phyloP scores from a whole-genome alignment of 2,113 vertebrate genomes.

The Mus spicilegus region DNA sequence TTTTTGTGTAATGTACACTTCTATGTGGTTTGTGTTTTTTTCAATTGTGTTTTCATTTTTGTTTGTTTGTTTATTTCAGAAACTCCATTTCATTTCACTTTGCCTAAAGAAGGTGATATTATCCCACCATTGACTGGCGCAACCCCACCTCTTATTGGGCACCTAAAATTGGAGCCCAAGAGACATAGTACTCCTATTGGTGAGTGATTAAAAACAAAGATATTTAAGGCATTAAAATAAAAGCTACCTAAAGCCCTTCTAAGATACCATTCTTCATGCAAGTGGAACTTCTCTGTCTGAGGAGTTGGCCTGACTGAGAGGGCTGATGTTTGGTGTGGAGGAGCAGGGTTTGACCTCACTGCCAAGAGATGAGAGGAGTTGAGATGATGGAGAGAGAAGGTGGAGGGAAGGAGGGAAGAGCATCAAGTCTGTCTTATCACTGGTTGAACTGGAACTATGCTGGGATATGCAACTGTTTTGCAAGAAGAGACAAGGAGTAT shows the following conservation, averaged over 20 bases:
- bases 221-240: slow-evolving; percentile 53
- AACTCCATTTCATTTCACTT: slow-evolving; percentile 92
- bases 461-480: neutral
- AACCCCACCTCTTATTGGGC: slow-evolving; percentile 92
- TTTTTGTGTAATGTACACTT: slow-evolving; percentile 57
- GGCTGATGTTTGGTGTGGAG: slow-evolving; percentile 55
- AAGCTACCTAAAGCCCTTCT: slow-evolving; percentile 33
- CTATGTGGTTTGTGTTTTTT: slow-evolving; percentile 50
- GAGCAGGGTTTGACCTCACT: slow-evolving; percentile 32
- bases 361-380: neutral
- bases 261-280: slow-evolving; percentile 49
- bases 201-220: slow-evolving; percentile 84
- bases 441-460: slow-evolving; percentile 16
- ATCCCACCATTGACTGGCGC: slow-evolving; percentile 89
- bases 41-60: slow-evolving; percentile 48
- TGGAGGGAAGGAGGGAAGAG: slow-evolving; percentile 61
- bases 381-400: slow-evolving; percentile 52
- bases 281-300: slow-evolving; percentile 61
- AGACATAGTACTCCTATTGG: slow-evolving; percentile 99
- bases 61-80: slow-evolving; percentile 85
- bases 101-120: slow-evolving; percentile 93
- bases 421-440: neutral
- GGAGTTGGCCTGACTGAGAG: slow-evolving; percentile 28
- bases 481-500: neutral
- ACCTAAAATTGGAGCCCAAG: slow-evolving; percentile 94